Percentiles rank a stretch among this genome's conserved stretches.
Evolutionary conservation across 2,797 vertebrate genomes (phyloP).

Genomic region (Triplophysa bombifrons): DNA sequence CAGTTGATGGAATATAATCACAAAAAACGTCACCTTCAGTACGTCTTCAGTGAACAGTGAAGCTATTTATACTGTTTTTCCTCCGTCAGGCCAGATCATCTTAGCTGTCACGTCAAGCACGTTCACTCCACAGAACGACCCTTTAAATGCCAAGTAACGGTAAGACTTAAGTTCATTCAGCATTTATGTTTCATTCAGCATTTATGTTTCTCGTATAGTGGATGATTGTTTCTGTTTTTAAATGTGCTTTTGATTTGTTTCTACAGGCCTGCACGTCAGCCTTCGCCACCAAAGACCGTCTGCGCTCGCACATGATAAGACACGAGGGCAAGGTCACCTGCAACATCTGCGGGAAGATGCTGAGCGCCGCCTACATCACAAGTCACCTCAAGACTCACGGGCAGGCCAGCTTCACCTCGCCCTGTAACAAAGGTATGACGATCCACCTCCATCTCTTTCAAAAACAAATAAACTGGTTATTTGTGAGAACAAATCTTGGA

Average conservation of each 20-base stretch:
- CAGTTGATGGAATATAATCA: neutral
- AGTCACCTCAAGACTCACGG: constrained; percentile 98
- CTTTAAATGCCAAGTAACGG: constrained; percentile 99
- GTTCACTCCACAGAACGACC: constrained; percentile 98
- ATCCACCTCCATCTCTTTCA: neutral
- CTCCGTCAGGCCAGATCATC: constrained; percentile 90
- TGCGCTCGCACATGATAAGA: constrained; percentile 97
- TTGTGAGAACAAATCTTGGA: neutral
- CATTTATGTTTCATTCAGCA: neutral
- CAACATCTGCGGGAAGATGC: constrained; percentile 98
- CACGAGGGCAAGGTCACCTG: constrained; percentile 98
- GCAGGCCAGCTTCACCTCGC: constrained; percentile 90
- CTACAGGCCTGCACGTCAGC: constrained; percentile 92
- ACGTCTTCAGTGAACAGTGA: neutral
- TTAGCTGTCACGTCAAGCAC: constrained; percentile 98
- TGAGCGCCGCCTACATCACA: constrained; percentile 96
- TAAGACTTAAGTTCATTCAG: constrained; percentile 63
- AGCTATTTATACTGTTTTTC: constrained; percentile 7
- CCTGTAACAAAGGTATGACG: constrained; percentile 90
- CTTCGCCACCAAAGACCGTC: constrained; percentile 98
- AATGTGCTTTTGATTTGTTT: constrained; percentile 48
- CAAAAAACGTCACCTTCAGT: neutral
- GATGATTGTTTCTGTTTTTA: neutral
- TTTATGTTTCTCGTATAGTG: neutral
- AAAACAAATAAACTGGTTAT: no score